Evolutionary conservation across 2,797 vertebrate species (phyloP), one percentile per base, ranked within the genome.

Genomic region (Florisuga fusca): DNA sequence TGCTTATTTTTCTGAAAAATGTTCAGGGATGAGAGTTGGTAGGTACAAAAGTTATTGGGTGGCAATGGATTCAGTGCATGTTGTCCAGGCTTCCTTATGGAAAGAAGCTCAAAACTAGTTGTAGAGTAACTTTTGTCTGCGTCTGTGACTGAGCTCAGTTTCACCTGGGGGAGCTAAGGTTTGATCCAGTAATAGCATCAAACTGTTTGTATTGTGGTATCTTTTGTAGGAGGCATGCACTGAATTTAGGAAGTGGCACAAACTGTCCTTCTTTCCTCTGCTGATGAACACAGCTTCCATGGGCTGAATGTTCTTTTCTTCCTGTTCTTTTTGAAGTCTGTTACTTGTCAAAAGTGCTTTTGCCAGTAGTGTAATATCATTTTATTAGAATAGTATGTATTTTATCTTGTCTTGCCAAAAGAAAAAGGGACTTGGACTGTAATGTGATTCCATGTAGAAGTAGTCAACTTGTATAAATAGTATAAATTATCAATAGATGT

Each of bases 361-460:
- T 75, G 31, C 34, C 0, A 0, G 0, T 71, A 22, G 41, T 50
- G 50, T 26, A 54, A 5, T 27, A 8, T 6, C 43, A 2, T 64
- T 93, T 79, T 89, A 6, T 34, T 78, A 34, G 21, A 90, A 27
- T 54, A 25, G 6, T 55, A 6, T 29, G 3, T 36, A 10, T 79
- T 64, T 67, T 81, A 48, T 43, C 81, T 18, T 50, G 20, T 36
- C 55, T 77, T 57, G 33, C 25, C 19, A 7, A 50, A 80, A 72
- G 46, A 34, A 46, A 29, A 51, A 66, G 36, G 4, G 9, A 46
- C 15, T 68, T 23, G 23, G 45, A 45, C 33, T 58, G 15, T 66
- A 55, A 54, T 0, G 0, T 29, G n/a, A 16, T 81, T 48, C 25
- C 17, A 75, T 36, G 34, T 48, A 6, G 43, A 84, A 75, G 17